Percentiles rank a stretch among this genome's conserved stretches.
Evolutionary conservation across 2,888 invertebrate species (phyloP).

Genomic region (Mythimna loreyi): DNA sequence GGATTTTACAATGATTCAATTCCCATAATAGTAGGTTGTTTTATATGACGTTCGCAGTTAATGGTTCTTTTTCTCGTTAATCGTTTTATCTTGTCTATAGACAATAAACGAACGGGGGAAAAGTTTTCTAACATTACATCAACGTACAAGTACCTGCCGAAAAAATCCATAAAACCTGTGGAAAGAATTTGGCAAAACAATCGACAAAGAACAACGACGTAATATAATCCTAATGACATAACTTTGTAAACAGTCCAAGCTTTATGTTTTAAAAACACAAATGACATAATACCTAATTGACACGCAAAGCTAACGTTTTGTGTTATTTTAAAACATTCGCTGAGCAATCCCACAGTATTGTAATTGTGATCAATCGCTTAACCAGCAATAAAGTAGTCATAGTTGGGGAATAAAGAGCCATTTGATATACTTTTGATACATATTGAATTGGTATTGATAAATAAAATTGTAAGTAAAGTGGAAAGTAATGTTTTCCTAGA

Average conservation of each 20-base stretch:
- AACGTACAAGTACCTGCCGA: not conserved
- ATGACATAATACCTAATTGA: conserved; percentile 24
- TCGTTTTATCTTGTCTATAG: not conserved
- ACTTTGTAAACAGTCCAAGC: conserved; percentile 45
- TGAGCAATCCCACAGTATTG: conserved; percentile 11
- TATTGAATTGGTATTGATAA: too few species aligned
- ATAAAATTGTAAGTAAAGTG: too few species aligned
- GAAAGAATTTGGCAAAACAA: conserved; percentile 23
- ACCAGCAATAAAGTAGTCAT: not conserved
- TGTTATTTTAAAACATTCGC: conserved; percentile 35
- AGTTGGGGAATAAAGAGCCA: too few species aligned
- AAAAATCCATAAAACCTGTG: not conserved
- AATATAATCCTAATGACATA: conserved; percentile 13
- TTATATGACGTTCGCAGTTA: not conserved
- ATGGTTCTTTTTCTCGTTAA: not conserved
- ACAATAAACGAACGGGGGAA: not conserved
- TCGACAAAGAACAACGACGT: conserved; percentile 8
- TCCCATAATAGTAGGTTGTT: not conserved
- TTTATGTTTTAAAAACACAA: conserved; percentile 32
- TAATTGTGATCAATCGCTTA: conserved; percentile 5
- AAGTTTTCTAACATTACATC: not conserved
- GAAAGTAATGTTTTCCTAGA: too few species aligned
- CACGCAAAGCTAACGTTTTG: conserved; percentile 12
- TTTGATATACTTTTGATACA: too few species aligned
- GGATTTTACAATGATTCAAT: not conserved